Evolutionary conservation across 2,113 vertebrate genomes (phyloP).

Genomic region (Oncorhynchus mykiss): DNA sequence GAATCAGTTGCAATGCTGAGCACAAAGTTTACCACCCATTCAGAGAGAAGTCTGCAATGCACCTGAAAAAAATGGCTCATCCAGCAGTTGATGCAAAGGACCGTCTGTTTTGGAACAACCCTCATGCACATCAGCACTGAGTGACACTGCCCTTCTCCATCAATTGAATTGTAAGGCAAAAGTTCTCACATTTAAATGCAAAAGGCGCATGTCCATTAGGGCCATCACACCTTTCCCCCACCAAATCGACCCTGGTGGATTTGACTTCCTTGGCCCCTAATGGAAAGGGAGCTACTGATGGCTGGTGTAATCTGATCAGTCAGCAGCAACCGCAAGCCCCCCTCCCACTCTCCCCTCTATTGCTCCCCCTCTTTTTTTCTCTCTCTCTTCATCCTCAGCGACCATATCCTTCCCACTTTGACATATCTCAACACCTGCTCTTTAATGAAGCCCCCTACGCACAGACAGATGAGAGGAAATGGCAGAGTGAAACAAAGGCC

Average conservation of each 20-base stretch:
- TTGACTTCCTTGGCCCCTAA: conserved; percentile 52
- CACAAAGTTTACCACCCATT: not conserved
- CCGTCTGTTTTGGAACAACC: conserved; percentile 13
- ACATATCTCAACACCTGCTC: conserved; percentile 72
- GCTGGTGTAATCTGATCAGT: conserved; percentile 68
- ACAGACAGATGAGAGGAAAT: conserved; percentile 48
- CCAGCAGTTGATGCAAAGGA: conserved; percentile 38
- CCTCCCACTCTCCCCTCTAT: conserved; percentile 19
- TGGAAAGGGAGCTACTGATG: conserved; percentile 61
- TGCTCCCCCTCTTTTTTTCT: no score
- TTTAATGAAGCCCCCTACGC: conserved; percentile 53
- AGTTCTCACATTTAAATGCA: conserved; percentile 56
- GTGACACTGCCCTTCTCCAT: conserved; percentile 18
- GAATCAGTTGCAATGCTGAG: not conserved
- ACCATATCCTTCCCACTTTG: conserved; percentile 51
- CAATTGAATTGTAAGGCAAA: conserved; percentile 42
- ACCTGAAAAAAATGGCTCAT: conserved; percentile 6
- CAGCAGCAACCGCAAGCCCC: conserved; percentile 56
- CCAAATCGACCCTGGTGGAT: conserved; percentile 46
- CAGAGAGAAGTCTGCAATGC: conserved; percentile 4
- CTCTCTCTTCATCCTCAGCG: conserved; percentile 1
- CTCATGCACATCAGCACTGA: conserved; percentile 15
- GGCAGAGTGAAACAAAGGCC: conserved; percentile 60
- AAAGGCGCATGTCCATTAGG: conserved; percentile 52
- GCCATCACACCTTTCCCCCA: conserved; percentile 39